Base-by-base conservation (phyloP, 2,113 vertebrate genomes). In the Platysteira castanea region DNA sequence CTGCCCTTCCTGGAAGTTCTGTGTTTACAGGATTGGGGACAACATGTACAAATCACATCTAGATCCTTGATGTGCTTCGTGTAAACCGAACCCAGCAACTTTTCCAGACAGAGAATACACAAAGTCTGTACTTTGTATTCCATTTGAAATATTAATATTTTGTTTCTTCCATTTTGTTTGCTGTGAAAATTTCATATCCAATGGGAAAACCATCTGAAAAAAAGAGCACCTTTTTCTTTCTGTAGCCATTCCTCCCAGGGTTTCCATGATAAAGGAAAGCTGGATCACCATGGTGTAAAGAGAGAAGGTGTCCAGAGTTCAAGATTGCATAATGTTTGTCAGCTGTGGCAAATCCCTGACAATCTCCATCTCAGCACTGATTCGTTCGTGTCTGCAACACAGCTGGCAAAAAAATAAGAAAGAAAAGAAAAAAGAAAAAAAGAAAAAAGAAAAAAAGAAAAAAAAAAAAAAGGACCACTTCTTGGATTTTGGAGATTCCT, bases 391-490 rank as follows among this genome's bases (percentile, higher is more conserved):
- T 44, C 31, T 61, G 16, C 59, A 77, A 28, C 6, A 33, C 12
- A 44, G 31, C 10, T 56, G 30, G 33, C 7, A 33, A 46, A 70
- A 47, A 77, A 69, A 37, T 1, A 27, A 42, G 6, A 77, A 69
- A 37, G 1, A 27, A 42, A 8, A 37, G 39, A 70, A 47, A 77
- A 69, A 37, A 2, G 21, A 42, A 8, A 7, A 28, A 33, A 54
- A 42, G 33, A 27, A 37, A 13, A 60, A 27, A 21, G 7, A 4
- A 35, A 49, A 49, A 27, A 17, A 50, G 7, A 30, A 9, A 20
- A 33, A 4, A 18, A 1, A 9, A 13, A 15, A 16, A 22, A 33
- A 3, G 0, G 4, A n/a, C 9, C 5, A 16, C 11, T 26, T 44
- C 27, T 49, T 39, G 18, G 24, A 37, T 54, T 92, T 42, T 50